Conservation (phyloP, 1,140 invertebrate genomes). For the Samia ricini region DNA sequence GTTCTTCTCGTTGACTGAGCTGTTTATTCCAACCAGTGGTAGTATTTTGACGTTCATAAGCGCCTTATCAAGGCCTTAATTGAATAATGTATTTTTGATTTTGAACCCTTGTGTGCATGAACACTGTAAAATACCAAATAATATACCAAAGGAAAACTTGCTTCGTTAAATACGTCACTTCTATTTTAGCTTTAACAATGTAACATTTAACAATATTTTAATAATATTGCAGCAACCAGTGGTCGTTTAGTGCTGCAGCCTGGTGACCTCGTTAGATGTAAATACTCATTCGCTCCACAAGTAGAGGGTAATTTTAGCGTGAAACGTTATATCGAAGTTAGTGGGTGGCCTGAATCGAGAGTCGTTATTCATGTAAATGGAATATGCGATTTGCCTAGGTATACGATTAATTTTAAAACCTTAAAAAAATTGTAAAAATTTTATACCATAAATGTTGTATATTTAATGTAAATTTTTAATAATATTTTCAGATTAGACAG, state of each 20-base stretch:
- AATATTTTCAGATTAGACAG: conserved; percentile 52
- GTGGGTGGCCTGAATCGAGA: conserved; percentile 63
- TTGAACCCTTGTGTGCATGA: conserved; percentile 8
- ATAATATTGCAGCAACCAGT: conserved; percentile 28
- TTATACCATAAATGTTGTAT: not conserved
- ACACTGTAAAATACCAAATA: conserved; percentile 7
- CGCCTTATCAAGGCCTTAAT: no score
- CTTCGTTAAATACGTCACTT: not conserved
- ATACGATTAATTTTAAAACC: conserved; percentile 3
- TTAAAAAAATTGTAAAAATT: not conserved
- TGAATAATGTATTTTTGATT: no score
- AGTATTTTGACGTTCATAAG: no score
- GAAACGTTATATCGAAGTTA: conserved; percentile 62
- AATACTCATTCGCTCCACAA: conserved; percentile 63
- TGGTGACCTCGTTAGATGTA: conserved; percentile 61
- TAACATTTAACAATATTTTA: not conserved
- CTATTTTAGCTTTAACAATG: not conserved
- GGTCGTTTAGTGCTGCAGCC: conserved; percentile 52
- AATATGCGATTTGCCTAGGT: conserved; percentile 67
- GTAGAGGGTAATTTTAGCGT: conserved; percentile 55
- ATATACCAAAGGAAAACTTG: not conserved
- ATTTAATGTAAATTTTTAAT: not conserved
- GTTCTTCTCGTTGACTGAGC: no score
- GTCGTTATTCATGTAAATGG: conserved; percentile 52
- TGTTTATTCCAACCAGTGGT: no score